Evolutionary conservation across 1,140 invertebrate species (phyloP), one percentile per base, ranked within the genome.

Genomic region (Sipha flava): DNA sequence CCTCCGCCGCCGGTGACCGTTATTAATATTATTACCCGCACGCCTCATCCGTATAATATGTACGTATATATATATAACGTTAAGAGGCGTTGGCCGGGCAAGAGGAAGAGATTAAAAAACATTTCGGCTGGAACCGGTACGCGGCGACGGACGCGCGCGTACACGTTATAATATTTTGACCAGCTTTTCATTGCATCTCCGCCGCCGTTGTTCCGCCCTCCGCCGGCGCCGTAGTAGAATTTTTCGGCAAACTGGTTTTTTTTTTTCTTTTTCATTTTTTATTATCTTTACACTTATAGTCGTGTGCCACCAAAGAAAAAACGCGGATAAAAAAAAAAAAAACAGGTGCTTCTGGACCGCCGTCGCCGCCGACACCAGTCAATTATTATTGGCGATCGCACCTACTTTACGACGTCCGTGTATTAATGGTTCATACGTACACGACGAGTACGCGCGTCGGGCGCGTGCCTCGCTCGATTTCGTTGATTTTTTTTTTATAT

Each of bases 181-280:
- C 73, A 77, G 73, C 73, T 77, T 77, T 77, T 75, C 29, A 40
- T 31, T 29, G 5, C 21, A 26, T 57, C 70, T 52, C 34, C 64
- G 37, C 45, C 52, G 26, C 3, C 14, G 40, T 37, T 34, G 2
- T 23, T 6, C 66, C 40, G 21, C 34, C 62, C 62, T 64, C 10
- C 31, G 62, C 37, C 64, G 64, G 21, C 43, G 66, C 66, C 66
- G 66, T 26, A 2, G 66, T 47, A 14, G n/a, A 47, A 5, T 45
- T 73, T 77, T 77, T 59, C 52, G 73, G 52, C 73, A 54, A 77
- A 77, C 73, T 77, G 73, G 73, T 77, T 77, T 77, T 77, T 45
- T 45, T 29, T 70, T 29, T 31, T 52, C 23, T 5, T 23, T 57
- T 3, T 57, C 18, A 12, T 29, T 12, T 29, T 29, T 68, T n/a